These are phyloP conservation scores for Pristionchus arcanus DNA, from an alignment of 2,888 invertebrate genomes.

Conservation along the genomic window DNA sequence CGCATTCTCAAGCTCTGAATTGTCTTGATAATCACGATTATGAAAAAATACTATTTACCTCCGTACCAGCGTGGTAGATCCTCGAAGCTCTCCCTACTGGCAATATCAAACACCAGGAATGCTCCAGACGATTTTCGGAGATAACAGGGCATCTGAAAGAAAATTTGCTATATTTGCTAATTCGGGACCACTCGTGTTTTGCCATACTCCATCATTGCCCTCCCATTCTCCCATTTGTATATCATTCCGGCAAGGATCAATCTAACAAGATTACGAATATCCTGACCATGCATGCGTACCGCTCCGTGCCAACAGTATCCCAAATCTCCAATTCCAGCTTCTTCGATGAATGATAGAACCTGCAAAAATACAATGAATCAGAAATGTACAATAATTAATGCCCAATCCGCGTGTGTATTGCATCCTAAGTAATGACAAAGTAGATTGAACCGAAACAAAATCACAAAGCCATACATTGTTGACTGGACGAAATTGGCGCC, in stretches of 20 bases:
- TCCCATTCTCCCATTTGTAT: too few relatives aligned
- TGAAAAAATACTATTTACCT: conserved; percentile 58
- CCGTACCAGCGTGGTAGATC: conserved; percentile 62
- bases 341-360: too few relatives aligned
- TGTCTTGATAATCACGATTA: background rate
- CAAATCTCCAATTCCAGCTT: conserved; percentile 62
- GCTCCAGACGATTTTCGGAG: background rate
- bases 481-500: conserved; percentile 64
- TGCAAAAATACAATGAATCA: too few relatives aligned
- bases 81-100: background rate
- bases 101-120: background rate
- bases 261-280: too few relatives aligned
- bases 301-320: conserved; percentile 69
- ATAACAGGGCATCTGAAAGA: background rate
- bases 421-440: too few relatives aligned
- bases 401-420: too few relatives aligned
- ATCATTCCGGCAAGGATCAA: too few relatives aligned
- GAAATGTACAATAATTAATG: too few relatives aligned
- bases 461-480: conserved; percentile 53
- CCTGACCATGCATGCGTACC: conserved; percentile 70
- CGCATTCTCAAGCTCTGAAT: background rate
- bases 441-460: too few relatives aligned
- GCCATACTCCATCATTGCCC: too few relatives aligned
- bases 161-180: too few relatives aligned
- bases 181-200: too few relatives aligned